Base-by-base conservation (phyloP, 2,888 invertebrate species). In the Unio pictorum region DNA sequence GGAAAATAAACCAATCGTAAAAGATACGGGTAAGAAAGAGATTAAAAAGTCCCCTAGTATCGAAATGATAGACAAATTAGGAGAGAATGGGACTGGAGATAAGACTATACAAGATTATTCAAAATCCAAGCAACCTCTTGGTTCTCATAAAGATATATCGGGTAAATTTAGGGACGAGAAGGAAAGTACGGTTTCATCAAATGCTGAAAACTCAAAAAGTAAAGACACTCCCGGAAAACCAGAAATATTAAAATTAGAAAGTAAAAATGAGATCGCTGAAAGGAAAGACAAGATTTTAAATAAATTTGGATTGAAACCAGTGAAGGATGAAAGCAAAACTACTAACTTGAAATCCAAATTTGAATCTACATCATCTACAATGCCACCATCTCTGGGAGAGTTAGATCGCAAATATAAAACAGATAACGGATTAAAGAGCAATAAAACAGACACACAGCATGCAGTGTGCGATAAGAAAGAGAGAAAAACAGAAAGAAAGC, bases 401-500 rank as follows among this genome's bases (percentile, higher is more conserved):
- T 66, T 58, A 26, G 58, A 55, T 30, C 66, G 65, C 8, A 65
- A 66, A 55, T 67, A 61, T 57, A 69, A 66, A 67, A 28, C 67
- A 45, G 64, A 63, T 56, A 30, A 26, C 23, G 26, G 23, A 26
- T 59, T 59, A 59, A 59, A 59, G 20, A 11, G 18, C 8, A 59
- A 59, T 26, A 59, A 23, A 26, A 59, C 2, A 17, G 26, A 59
- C 15, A 59, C 23, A 23, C 23, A 59, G 5, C 4, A 18, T 4
- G 54, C n/a, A n/a, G 65, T 66, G 23, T 17, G 18, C 17, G 45
- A 66, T 17, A 28, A 28, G 7, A 72, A 72, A 62, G 55, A 45
- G 57, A 54, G 64, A 56, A 67, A 71, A 56, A 64, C 67, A 17
- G 57, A 67, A 61, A 57, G 64, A 57, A 70, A 68, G 61, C 69